A percentile compares a stretch with the other conserved stretches of the same genome.
phyloP scores from a whole-genome alignment of 2,797 vertebrate genomes.

The Spinus pinus region DNA sequence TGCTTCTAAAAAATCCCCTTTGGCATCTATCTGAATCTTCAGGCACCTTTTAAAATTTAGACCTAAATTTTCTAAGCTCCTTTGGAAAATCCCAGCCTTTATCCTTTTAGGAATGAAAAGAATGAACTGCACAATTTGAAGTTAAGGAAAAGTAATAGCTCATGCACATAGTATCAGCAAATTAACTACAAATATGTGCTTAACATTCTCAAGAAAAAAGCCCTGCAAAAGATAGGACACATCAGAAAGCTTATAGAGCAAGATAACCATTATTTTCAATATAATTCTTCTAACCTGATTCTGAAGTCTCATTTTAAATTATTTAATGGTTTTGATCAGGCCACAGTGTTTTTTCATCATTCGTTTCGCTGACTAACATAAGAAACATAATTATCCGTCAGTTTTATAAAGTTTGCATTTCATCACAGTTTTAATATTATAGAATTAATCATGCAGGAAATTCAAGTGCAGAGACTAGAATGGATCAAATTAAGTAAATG shows the following conservation, averaged over 20 bases:
- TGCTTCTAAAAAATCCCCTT: conserved; percentile 42
- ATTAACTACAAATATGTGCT: conserved; percentile 71
- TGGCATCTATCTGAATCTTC: conserved; percentile 31
- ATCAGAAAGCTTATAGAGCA: conserved; percentile 61
- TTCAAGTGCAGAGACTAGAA: conserved; percentile 56
- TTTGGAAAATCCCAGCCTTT: conserved; percentile 63
- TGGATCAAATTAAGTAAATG: conserved; percentile 43
- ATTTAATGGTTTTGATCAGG: conserved; percentile 66
- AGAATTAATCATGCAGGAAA: conserved; percentile 66
- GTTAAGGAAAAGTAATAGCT: conserved; percentile 56
- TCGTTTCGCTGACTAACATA: conserved; percentile 35
- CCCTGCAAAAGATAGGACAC: conserved; percentile 59
- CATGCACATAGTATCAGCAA: conserved; percentile 59
- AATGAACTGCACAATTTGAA: conserved; percentile 46
- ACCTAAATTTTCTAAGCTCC: conserved; percentile 56
- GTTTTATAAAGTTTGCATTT: conserved; percentile 65
- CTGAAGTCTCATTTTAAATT: conserved; percentile 61
- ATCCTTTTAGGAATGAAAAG: conserved; percentile 61
- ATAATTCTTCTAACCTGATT: conserved; percentile 69
- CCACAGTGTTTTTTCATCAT: conserved; percentile 31
- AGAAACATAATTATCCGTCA: conserved; percentile 63
- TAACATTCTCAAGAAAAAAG: conserved; percentile 71
- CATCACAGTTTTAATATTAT: conserved; percentile 60
- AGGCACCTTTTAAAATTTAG: conserved; percentile 57
- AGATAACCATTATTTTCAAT: conserved; percentile 71